Evolutionary conservation across 2,113 vertebrate genomes (phyloP).

Genomic region (Notothenia rossii): DNA sequence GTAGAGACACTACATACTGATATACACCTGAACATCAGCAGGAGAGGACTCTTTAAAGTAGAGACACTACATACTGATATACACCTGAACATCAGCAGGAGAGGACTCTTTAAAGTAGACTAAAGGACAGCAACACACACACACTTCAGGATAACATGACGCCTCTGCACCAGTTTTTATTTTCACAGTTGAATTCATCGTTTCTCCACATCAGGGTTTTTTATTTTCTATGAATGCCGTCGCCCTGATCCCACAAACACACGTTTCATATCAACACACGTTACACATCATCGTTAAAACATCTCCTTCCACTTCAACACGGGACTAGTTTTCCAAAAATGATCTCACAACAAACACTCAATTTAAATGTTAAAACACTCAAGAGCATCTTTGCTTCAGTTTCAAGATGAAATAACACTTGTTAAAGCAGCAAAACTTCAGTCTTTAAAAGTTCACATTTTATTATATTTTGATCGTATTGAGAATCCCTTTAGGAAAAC

Average conservation of each 20-base stretch:
- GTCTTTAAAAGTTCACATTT: too few species aligned
- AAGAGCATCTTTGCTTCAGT: not conserved
- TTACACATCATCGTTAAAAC: constrained; percentile 50
- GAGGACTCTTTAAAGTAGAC: too few species aligned
- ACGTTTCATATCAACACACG: constrained; percentile 57
- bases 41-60: too few species aligned
- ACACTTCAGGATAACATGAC: constrained; percentile 12
- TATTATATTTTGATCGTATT: too few species aligned
- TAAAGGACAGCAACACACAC: too few species aligned
- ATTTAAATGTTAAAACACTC: too few species aligned
- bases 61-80: too few species aligned
- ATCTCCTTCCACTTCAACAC: constrained; percentile 7
- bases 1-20: too few species aligned
- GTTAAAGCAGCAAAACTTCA: too few species aligned
- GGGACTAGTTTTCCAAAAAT: constrained; percentile 50
- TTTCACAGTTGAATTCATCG: constrained; percentile 66
- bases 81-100: too few species aligned
- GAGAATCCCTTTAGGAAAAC: constrained; percentile 48
- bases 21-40: too few species aligned
- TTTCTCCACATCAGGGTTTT: constrained; percentile 32
- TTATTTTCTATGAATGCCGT: not conserved
- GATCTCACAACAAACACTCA: not conserved
- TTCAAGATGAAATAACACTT: not conserved
- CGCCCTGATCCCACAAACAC: constrained; percentile 51
- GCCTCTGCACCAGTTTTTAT: constrained; percentile 65